A percentile compares a stretch with the other conserved stretches of the same genome.
Evolutionary conservation across 2,888 invertebrate species (phyloP).

Genomic region (Cyrtodaria siliqua): DNA sequence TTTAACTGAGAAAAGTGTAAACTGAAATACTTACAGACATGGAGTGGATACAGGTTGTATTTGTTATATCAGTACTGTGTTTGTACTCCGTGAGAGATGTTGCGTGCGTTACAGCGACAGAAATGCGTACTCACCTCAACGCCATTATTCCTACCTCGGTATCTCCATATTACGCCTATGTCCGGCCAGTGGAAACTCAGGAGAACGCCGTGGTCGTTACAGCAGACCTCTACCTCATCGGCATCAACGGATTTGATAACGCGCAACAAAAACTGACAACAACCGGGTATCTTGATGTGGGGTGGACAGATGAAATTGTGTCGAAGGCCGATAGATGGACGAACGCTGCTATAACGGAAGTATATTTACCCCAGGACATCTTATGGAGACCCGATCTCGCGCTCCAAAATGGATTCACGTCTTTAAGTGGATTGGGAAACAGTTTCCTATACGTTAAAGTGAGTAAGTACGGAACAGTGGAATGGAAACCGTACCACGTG

Average conservation of each 20-base stretch:
- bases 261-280: conserved; percentile 48
- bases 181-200: conserved; percentile 54
- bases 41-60: too few species aligned
- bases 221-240: conserved; percentile 48
- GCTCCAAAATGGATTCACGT: conserved; percentile 63
- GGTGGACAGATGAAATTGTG: conserved; percentile 53
- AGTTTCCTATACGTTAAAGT: conserved; percentile 48
- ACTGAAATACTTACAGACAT: too few species aligned
- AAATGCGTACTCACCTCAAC: conserved; percentile 43
- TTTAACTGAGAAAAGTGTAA: too few species aligned
- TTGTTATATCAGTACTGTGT: too few species aligned
- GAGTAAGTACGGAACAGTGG: conserved; percentile 17
- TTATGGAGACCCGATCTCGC: conserved; percentile 63
- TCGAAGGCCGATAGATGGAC: conserved; percentile 17
- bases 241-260: conserved; percentile 52
- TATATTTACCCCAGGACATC: conserved; percentile 43
- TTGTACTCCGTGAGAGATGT: too few species aligned
- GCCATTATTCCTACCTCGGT: conserved; percentile 16
- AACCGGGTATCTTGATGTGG: conserved; percentile 46
- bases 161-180: conserved; percentile 37
- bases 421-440: conserved; percentile 60
- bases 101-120: conserved; percentile 25
- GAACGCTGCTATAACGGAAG: conserved; percentile 22
- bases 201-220: conserved; percentile 36
- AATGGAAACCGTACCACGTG: conserved; percentile 65